Base-by-base conservation (phyloP, 2,113 vertebrate genomes). In the Jacana jacana region DNA sequence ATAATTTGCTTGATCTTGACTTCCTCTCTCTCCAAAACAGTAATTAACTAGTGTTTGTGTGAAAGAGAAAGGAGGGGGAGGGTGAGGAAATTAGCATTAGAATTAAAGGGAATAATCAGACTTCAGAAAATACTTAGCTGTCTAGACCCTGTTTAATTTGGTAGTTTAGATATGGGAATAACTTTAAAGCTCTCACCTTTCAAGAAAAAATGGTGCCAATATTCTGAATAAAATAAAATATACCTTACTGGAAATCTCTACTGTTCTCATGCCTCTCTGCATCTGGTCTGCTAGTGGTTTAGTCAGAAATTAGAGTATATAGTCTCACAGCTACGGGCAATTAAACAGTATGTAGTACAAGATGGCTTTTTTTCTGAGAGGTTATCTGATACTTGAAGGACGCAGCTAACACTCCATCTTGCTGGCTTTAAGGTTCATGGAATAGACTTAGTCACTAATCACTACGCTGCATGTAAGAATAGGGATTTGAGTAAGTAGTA, bases 321-420 rank as follows among this genome's bases (percentile, higher is more conserved):
- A 33, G 3, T 72, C 27, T 86, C 11, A 35, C 7, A 37, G 24
- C 35, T 23, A 68, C 35, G 73, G 90, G 10, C 3, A 61, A 40
- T 60, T 28, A 55, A 86, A 65, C 5, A 28, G 22, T 15, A 35
- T 65, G 13, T 16, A 28, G 31, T 64, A 46, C 22, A 11, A 0
- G 5, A 14, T 19, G 9, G 3, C 8, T 2, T 40, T 71, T 39
- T 71, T 39, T 83, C 73, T 49, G 51, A 86, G 17, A 2, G 4
- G 6, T 75, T 63, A 64, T 37, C 8, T 0, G 0, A 37, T 40
- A 40, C 8, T 61, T 57, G 5, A 4, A 20, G 60, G 15, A 52
- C 77, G 7, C 27, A 70, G 27, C 6, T 39, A 51, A 48, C 33
- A 58, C 24, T 49, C 3, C 61, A 18, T 55, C 19, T 81, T 84